A percentile compares a stretch with the other conserved stretches of the same genome.
Conservation (phyloP, 2,888 invertebrate species). For the Zygaena filipendulae region DNA sequence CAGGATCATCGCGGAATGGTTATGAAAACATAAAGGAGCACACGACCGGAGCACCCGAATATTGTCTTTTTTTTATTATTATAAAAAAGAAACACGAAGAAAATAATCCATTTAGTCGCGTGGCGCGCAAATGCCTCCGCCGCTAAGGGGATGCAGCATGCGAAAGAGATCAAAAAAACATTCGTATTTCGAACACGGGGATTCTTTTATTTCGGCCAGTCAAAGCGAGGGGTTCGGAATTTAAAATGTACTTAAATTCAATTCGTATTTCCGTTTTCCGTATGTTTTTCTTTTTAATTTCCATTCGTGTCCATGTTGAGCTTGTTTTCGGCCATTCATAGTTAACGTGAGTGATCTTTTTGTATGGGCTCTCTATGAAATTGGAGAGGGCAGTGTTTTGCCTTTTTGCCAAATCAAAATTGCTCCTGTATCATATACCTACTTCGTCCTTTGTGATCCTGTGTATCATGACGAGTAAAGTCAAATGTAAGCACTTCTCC, state of each 20-base stretch:
- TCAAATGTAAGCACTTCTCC: too few relatives aligned
- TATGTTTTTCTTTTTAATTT: slow-evolving; percentile 59
- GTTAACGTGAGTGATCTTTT: slow-evolving; percentile 64
- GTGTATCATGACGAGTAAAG: slow-evolving; percentile 19
- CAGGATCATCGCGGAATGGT: too few relatives aligned
- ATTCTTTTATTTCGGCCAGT: slow-evolving; percentile 59
- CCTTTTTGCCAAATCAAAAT: slow-evolving; percentile 56
- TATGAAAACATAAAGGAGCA: too few relatives aligned
- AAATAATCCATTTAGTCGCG: slow-evolving; percentile 68
- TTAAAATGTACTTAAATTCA: slow-evolving; percentile 67
- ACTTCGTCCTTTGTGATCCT: slow-evolving; percentile 26
- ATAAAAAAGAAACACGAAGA: slow-evolving; percentile 59
- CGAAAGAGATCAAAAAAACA: slow-evolving; percentile 57
- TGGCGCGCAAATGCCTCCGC: slow-evolving; percentile 51
- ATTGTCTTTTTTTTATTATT: too few relatives aligned
- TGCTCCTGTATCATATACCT: slow-evolving; percentile 28
- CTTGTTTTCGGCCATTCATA: slow-evolving; percentile 61
- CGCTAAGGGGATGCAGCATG: slow-evolving; percentile 52
- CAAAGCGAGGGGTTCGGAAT: slow-evolving; percentile 53
- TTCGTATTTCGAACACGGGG: slow-evolving; percentile 44
- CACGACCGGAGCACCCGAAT: too few relatives aligned
- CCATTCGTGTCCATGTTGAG: slow-evolving; percentile 46
- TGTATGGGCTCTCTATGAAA: slow-evolving; percentile 61
- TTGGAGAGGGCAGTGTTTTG: slow-evolving; percentile 52
- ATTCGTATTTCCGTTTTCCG: slow-evolving; percentile 55